Conservation (phyloP, 2,113 vertebrate species). For the Pygoscelis adeliae region DNA sequence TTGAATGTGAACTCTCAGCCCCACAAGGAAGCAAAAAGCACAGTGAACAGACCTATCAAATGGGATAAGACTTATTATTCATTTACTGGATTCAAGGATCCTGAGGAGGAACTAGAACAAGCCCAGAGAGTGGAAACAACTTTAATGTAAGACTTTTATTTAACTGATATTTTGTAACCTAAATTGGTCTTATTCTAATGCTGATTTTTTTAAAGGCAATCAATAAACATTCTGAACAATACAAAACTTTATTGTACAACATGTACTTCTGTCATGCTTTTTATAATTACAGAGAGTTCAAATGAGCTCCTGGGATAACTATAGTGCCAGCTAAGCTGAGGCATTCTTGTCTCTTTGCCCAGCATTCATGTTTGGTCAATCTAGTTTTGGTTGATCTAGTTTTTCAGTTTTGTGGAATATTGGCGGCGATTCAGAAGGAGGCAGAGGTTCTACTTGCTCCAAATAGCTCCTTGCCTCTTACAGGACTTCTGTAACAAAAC, state of each 20-base stretch:
- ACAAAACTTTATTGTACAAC: background rate
- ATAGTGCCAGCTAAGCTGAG: background rate
- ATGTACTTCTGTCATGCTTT: background rate
- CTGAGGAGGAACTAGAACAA: constrained; percentile 89
- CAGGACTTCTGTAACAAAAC: background rate
- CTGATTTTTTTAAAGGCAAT: background rate
- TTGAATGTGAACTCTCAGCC: constrained; percentile 49
- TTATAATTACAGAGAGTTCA: background rate
- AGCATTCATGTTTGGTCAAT: background rate
- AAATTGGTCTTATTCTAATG: background rate
- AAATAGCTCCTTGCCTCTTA: background rate
- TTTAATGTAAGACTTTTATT: constrained; percentile 74
- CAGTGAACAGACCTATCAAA: constrained; percentile 87
- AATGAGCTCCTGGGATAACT: background rate
- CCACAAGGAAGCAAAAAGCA: constrained; percentile 34
- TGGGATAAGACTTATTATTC: constrained; percentile 95
- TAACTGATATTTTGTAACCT: background rate
- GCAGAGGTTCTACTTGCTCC: background rate
- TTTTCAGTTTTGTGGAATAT: background rate
- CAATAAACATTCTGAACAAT: background rate
- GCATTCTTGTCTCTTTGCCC: background rate
- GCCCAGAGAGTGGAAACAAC: constrained; percentile 83
- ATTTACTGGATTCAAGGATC: constrained; percentile 93
- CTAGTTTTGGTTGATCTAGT: background rate
- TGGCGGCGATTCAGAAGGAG: background rate